Evolutionary conservation across 2,113 vertebrate species (phyloP), one percentile per base, ranked within the genome.

Genomic region (Tachycineta bicolor): DNA sequence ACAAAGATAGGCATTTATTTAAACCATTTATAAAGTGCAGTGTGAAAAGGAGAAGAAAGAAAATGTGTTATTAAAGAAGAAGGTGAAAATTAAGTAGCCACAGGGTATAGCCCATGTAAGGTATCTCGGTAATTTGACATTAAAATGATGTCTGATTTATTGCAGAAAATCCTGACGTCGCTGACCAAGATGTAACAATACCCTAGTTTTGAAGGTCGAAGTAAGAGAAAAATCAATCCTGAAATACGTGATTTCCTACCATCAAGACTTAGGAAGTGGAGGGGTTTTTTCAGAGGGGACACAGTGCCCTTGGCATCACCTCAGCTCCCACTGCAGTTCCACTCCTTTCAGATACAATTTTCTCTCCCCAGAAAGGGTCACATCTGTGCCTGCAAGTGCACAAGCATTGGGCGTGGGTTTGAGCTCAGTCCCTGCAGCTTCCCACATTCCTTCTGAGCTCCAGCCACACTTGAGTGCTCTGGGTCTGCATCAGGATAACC

Each of bases 221-320:
- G 26, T 47, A 65, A 65, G 85, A 80, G 43, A 64, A 92, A 90
- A 92, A 92, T 94, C 79, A 77, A 58, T 94, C 65, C 52, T 90
- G 86, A 92, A 87, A 47, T 67, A 70, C 2, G 69, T 47, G 33
- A 78, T 80, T 94, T 91, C 80, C 77, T 25, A 39, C 59, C 60
- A 44, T 37, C 0, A 11, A 44, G 73, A 17, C 31, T 25, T 55
- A 13, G 44, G 69, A 46, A 81, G 13, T 0, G 0, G 39, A 47
- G 26, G 12, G 28, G 7, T 29, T 44, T 52, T 56, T 77, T 11
- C 1, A 23, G 41, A 70, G 52, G 46, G 71, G 47, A 53, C 2
- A 6, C n/a, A 0, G 2, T 23, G 63, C 53, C 3, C 43, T 88
- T 79, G 63, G 5, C 62, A 12, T 64, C 9, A 2, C 34, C 50